These are phyloP conservation scores for Pristionchus entomophagus DNA, from an alignment of 2,888 invertebrate species.

Conservation along the genomic window DNA sequence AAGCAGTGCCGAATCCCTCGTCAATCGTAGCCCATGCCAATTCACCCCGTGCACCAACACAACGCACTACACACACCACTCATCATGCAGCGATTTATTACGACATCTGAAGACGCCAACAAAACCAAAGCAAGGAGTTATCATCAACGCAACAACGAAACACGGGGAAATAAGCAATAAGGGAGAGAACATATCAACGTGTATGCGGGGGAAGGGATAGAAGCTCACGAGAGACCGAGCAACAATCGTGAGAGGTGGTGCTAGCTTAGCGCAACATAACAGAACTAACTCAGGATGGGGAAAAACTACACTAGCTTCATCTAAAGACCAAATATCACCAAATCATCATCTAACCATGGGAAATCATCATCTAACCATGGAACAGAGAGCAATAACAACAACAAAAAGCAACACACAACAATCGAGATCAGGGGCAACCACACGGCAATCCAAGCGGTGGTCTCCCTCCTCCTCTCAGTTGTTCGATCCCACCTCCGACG, in stretches of 20 bases:
- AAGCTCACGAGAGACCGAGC: neutral
- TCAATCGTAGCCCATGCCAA: neutral
- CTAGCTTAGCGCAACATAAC: neutral
- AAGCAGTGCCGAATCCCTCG: neutral
- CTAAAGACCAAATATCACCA: too few species aligned
- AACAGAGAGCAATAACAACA: neutral
- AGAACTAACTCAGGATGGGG: neutral
- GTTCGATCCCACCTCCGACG: neutral
- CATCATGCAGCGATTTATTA: conserved; percentile 20
- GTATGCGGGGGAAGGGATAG: neutral
- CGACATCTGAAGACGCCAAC: neutral
- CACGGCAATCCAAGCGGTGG: neutral
- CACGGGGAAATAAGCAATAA: too few species aligned
- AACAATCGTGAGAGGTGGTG: too few species aligned
- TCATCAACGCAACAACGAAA: neutral
- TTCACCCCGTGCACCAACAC: neutral
- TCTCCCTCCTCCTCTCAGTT: neutral
- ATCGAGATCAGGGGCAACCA: neutral
- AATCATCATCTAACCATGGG: too few species aligned
- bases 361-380: too few species aligned
- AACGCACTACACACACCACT: neutral
- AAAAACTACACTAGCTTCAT: neutral
- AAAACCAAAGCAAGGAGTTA: neutral
- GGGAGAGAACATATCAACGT: neutral
- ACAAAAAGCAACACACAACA: neutral